Evolutionary conservation across 1,140 invertebrate genomes (phyloP).

Genomic region (Alviniconcha marisindica): DNA sequence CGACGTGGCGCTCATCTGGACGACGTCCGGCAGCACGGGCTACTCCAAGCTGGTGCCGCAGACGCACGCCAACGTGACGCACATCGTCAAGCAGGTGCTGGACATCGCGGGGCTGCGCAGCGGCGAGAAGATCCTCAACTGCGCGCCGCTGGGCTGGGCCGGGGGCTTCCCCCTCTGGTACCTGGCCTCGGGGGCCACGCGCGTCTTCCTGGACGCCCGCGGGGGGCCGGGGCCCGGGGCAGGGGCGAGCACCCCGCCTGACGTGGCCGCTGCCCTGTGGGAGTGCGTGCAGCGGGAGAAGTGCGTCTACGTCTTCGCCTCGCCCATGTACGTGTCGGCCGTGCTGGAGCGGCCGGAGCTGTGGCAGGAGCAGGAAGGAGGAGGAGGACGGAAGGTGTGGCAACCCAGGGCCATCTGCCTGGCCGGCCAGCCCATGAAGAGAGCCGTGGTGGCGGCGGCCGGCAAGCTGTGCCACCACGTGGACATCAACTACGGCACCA

Average conservation of each 20-base stretch:
- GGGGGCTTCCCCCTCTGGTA: slow-evolving; percentile 51
- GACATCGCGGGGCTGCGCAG: slow-evolving; percentile 27
- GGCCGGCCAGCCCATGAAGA: slow-evolving; percentile 48
- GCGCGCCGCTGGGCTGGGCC: slow-evolving; percentile 47
- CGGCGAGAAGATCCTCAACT: slow-evolving; percentile 43
- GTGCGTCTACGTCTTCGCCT: slow-evolving; percentile 37
- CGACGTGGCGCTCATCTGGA: slow-evolving; percentile 43
- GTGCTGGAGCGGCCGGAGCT: slow-evolving; percentile 16
- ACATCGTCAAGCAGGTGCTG: slow-evolving; percentile 44
- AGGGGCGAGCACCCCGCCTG: not conserved
- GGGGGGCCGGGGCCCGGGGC: not conserved
- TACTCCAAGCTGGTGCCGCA: slow-evolving; percentile 48
- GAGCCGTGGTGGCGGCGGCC: slow-evolving; percentile 12
- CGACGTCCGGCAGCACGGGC: slow-evolving; percentile 49
- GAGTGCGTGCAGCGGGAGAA: slow-evolving; percentile 40
- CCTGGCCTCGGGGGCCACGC: slow-evolving; percentile 41
- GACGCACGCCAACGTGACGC: slow-evolving; percentile 36
- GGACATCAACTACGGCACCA: slow-evolving; percentile 48
- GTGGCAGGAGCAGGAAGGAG: slow-evolving; percentile 29
- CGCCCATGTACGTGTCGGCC: slow-evolving; percentile 41
- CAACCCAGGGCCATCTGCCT: slow-evolving; percentile 39
- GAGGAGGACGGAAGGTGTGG: not conserved
- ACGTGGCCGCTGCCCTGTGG: slow-evolving; percentile 42
- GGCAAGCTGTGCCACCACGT: slow-evolving; percentile 33
- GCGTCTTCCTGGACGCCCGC: slow-evolving; percentile 42